Percentiles rank a stretch among this genome's conserved stretches.
phyloP scores from a whole-genome alignment of 2,113 vertebrate species.

The Cebus imitator region DNA sequence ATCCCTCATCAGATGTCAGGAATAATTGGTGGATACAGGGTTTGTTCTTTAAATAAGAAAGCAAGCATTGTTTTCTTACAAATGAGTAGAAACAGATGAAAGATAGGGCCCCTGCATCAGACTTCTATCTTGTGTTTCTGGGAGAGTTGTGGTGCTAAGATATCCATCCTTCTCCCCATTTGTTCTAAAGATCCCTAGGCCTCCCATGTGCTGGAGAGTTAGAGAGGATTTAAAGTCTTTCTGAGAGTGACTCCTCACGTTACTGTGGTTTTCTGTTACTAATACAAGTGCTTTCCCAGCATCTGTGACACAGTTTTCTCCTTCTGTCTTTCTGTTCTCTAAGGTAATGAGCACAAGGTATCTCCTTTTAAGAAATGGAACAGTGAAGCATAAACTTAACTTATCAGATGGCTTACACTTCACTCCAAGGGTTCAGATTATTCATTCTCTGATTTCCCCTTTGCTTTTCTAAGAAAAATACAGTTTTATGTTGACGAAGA shows the following conservation, averaged over 20 bases:
- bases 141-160: slow-evolving; percentile 68
- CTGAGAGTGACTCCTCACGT: slow-evolving; percentile 50
- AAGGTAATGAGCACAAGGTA: slow-evolving; percentile 50
- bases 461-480: background rate
- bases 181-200: slow-evolving; percentile 59
- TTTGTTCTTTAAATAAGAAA: slow-evolving; percentile 76
- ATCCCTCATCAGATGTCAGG: slow-evolving; percentile 13
- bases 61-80: slow-evolving; percentile 65
- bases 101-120: slow-evolving; percentile 44
- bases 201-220: slow-evolving; percentile 74
- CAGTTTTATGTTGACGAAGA: background rate
- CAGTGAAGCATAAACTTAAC: background rate
- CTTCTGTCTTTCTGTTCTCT: background rate
- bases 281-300: slow-evolving; percentile 48
- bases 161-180: slow-evolving; percentile 65
- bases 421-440: background rate
- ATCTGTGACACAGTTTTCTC: slow-evolving; percentile 37
- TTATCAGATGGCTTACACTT: slow-evolving; percentile 8
- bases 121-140: slow-evolving; percentile 74
- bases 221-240: slow-evolving; percentile 70
- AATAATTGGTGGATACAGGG: slow-evolving; percentile 32
- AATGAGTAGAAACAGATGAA: slow-evolving; percentile 72
- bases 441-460: background rate
- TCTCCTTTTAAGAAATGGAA: slow-evolving; percentile 27
- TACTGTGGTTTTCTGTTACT: slow-evolving; percentile 61